Conservation (phyloP, 2,888 invertebrate species). For the Atrina japonica region DNA sequence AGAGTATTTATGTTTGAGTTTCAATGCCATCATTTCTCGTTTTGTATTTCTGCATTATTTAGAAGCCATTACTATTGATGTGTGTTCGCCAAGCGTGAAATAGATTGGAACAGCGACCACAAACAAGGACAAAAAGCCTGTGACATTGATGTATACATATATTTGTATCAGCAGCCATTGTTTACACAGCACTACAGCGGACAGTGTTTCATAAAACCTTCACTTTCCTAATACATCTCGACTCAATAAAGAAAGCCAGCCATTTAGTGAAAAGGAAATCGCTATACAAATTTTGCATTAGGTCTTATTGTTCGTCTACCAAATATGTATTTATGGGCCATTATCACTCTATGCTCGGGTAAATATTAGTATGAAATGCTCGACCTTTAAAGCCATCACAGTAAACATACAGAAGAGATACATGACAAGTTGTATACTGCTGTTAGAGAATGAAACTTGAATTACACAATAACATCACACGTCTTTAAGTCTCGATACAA, state of each 20-base stretch:
- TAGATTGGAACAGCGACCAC: slow-evolving; percentile 9
- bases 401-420: no score
- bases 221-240: slow-evolving; percentile 9
- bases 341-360: slow-evolving; percentile 15
- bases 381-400: no score
- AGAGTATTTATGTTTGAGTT: slow-evolving; percentile 5
- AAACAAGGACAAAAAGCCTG: neutral
- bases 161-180: slow-evolving; percentile 19
- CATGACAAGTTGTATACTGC: no score
- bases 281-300: slow-evolving; percentile 25
- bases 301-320: slow-evolving; percentile 1
- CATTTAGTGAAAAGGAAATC: slow-evolving; percentile 21
- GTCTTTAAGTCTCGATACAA: no score
- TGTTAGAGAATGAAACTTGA: no score
- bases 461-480: no score
- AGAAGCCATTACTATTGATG: slow-evolving; percentile 24
- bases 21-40: slow-evolving; percentile 26
- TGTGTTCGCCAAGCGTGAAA: slow-evolving; percentile 15
- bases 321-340: neutral
- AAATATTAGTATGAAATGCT: slow-evolving; percentile 3
- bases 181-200: slow-evolving; percentile 18
- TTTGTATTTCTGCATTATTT: slow-evolving; percentile 31
- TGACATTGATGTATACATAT: neutral
- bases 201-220: slow-evolving; percentile 21
- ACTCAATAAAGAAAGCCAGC: no score